phyloP scores from a whole-genome alignment of 2,797 vertebrate species.

The Malurus splendens region DNA sequence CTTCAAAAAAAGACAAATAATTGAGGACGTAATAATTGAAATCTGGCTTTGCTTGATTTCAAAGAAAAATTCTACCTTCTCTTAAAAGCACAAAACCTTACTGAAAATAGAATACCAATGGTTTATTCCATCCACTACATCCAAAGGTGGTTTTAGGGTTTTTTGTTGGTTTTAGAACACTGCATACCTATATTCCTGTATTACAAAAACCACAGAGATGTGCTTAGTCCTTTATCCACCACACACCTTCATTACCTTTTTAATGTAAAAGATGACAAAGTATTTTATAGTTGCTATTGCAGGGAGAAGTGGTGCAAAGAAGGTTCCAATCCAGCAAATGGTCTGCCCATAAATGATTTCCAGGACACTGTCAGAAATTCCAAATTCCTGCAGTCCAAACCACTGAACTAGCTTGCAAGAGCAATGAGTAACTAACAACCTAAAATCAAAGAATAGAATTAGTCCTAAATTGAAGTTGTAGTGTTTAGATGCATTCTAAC shows the following conservation, averaged over 20 bases:
- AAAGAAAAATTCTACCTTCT: neutral
- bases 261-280: constrained; percentile 91
- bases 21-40: neutral
- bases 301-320: constrained; percentile 91
- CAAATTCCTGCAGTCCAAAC: constrained; percentile 88
- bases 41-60: neutral
- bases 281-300: constrained; percentile 91
- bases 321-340: constrained; percentile 95
- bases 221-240: neutral
- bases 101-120: neutral
- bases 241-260: constrained; percentile 77
- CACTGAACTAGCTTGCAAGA: constrained; percentile 72
- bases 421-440: constrained; percentile 85
- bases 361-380: constrained; percentile 89
- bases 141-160: neutral
- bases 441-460: constrained; percentile 24
- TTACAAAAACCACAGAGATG: neutral
- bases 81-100: neutral
- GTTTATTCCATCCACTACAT: neutral
- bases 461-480: neutral
- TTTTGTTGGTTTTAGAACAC: neutral
- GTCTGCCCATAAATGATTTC: constrained; percentile 94
- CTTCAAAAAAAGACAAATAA: neutral
- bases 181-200: neutral
- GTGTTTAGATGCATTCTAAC: neutral